phyloP scores from a whole-genome alignment of 1,140 invertebrate genomes.

The Pemphigus obesinymphae region DNA sequence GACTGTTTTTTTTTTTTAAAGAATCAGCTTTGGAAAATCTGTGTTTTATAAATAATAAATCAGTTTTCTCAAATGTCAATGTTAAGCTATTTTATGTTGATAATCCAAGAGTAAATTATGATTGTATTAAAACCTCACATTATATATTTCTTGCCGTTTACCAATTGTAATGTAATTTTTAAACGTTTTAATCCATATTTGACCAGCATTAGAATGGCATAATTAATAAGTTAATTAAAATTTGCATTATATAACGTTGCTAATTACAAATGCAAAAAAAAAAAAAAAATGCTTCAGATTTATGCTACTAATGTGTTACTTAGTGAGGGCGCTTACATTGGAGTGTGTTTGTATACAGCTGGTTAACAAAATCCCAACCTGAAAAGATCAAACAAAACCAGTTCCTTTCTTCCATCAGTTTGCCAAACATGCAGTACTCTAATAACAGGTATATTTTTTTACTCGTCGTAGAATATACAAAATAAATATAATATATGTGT shows the following conservation, averaged over 20 bases:
- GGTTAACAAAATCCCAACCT: conserved; percentile 37
- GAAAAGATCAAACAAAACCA: conserved; percentile 39
- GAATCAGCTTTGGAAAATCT: neutral
- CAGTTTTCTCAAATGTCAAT: neutral
- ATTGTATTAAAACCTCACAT: conserved; percentile 11
- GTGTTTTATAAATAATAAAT: neutral
- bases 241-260: conserved; percentile 38
- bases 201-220: neutral
- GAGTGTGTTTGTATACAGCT: conserved; percentile 40
- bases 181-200: neutral
- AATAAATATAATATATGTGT: neutral
- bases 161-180: neutral
- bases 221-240: conserved; percentile 22
- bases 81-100: neutral
- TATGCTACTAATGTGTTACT: conserved; percentile 42
- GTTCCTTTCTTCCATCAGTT: conserved; percentile 32
- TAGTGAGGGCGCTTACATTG: conserved; percentile 42
- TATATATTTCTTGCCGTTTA: neutral
- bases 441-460: conserved; percentile 22
- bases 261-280: conserved; percentile 33
- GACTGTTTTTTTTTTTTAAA: neutral
- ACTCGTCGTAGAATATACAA: neutral
- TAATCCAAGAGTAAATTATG: neutral
- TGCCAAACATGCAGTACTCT: conserved; percentile 31
- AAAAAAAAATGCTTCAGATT: conserved; percentile 40